Base-by-base conservation (phyloP, 1,140 invertebrate species). In the Choristoneura fumiferana region DNA sequence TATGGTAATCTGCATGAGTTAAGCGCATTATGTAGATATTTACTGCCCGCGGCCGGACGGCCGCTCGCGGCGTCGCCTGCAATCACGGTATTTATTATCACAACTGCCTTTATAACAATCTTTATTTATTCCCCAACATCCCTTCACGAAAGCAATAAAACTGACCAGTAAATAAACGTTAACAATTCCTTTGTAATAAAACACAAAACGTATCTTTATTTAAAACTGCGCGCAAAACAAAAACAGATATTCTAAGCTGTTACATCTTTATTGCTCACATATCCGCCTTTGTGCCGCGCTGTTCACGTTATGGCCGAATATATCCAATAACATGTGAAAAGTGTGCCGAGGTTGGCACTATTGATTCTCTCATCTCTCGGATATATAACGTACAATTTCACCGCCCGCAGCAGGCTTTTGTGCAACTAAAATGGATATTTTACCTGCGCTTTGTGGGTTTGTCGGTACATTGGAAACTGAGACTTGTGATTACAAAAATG, bases 21-120 rank as follows among this genome's bases (percentile, higher is more conserved):
- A 45, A 49, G 43, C 43, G 43, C 43, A 49, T 49, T 49, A 49
- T 49, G 43, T 49, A 49, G 18, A 49, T 49, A 49, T 49, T 49
- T 49, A 49, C 43, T 12, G 43, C 43, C 43, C 9, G 10, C 17
- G 43, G 43, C 43, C 10, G 17, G 22, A 22, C 18, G 43, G 17
- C 12, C 17, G 22, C 43, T 22, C 29, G 8, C 14, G 18, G 22
- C 43, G 5, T 49, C 40, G 40, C 22, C 15, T 49, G 43, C 43
- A 49, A 49, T 49, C 43, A 49, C 10, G 43, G 22, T 49, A 49
- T 49, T 49, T 49, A 49, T 49, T 49, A 22, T 15, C 43, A 29
- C 22, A 29, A 29, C 22, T 29, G 22, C 22, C 22, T 29, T 6
- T 29, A n/a, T n/a, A 29, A 29, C 22, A 29, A 6, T 29, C 22